Percentiles rank a stretch among this genome's conserved stretches.
Conservation (phyloP, 1,140 invertebrate species). For the Phortica variegata region DNA sequence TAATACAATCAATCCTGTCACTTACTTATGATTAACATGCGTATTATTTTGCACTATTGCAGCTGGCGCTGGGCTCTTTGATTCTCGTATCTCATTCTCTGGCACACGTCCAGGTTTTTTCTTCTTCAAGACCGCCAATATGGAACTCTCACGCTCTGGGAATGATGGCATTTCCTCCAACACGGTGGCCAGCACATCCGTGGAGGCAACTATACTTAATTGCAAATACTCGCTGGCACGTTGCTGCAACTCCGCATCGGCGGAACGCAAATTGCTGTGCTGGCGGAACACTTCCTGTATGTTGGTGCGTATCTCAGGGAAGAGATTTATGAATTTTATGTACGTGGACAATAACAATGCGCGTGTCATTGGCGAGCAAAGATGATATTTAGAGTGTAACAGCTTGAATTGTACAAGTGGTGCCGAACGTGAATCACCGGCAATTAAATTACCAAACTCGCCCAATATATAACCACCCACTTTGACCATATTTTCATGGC, state of each 20-base stretch:
- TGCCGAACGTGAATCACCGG: slow-evolving; percentile 95
- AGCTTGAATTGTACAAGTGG: slow-evolving; percentile 95
- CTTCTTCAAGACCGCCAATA: slow-evolving; percentile 96
- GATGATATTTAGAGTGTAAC: slow-evolving; percentile 97
- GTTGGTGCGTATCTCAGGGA: slow-evolving; percentile 95
- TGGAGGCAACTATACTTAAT: slow-evolving; percentile 92
- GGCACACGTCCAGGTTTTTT: slow-evolving; percentile 92
- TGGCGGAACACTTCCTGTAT: slow-evolving; percentile 96
- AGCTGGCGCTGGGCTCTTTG: slow-evolving; percentile 74
- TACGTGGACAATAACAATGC: slow-evolving; percentile 96
- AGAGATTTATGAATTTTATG: slow-evolving; percentile 99
- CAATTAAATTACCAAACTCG: slow-evolving; percentile 99
- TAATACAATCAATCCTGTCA: too few species aligned
- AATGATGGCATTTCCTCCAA: slow-evolving; percentile 99
- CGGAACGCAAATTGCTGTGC: slow-evolving; percentile 94
- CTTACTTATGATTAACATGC: slow-evolving; percentile 61
- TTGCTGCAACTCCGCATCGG: slow-evolving; percentile 98
- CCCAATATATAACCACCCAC: slow-evolving; percentile 99
- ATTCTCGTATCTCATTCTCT: slow-evolving; percentile 78
- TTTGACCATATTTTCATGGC: slow-evolving; percentile 99
- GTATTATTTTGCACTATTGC: slow-evolving; percentile 49
- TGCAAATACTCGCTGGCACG: slow-evolving; percentile 97
- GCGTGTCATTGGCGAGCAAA: slow-evolving; percentile 95
- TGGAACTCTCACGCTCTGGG: slow-evolving; percentile 97
- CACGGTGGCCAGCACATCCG: slow-evolving; percentile 96